Evolutionary conservation across 2,888 invertebrate species (phyloP).

Genomic region (Melanotus villosus): DNA sequence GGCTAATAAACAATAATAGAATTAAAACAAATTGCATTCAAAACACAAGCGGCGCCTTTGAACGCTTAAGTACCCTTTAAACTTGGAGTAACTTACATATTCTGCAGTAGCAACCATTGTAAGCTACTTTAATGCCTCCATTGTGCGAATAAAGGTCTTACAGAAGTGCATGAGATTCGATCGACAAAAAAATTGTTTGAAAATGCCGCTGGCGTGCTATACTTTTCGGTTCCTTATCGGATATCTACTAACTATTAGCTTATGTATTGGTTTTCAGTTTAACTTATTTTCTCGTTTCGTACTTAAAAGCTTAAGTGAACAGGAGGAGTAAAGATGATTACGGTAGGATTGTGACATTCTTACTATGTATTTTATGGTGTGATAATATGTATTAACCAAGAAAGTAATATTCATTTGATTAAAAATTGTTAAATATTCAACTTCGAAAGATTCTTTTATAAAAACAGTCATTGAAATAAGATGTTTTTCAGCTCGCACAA

Average conservation of each 20-base stretch:
- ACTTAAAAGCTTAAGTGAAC: neutral
- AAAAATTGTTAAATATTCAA: too few species aligned
- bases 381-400: too few species aligned
- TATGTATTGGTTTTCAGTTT: neutral
- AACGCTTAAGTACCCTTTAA: constrained; percentile 49
- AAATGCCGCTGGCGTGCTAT: constrained; percentile 33
- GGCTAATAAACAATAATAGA: constrained; percentile 44
- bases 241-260: constrained; percentile 12
- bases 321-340: too few species aligned
- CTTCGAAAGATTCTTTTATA: too few species aligned
- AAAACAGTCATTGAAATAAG: too few species aligned
- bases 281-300: too few species aligned
- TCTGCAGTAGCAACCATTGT: constrained; percentile 42
- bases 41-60: constrained; percentile 47
- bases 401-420: too few species aligned
- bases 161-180: constrained; percentile 41
- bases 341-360: too few species aligned
- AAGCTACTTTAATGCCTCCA: constrained; percentile 42
- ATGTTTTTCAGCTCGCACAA: too few species aligned
- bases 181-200: constrained; percentile 37
- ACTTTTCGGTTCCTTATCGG: constrained; percentile 42
- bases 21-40: constrained; percentile 42
- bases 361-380: too few species aligned
- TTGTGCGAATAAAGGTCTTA: constrained; percentile 43
- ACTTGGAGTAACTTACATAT: constrained; percentile 49